Percentiles rank a stretch among this genome's conserved stretches.
These are phyloP conservation scores for Venustaconcha ellipsiformis DNA, from an alignment of 1,140 invertebrate genomes.

Conservation along the genomic window DNA sequence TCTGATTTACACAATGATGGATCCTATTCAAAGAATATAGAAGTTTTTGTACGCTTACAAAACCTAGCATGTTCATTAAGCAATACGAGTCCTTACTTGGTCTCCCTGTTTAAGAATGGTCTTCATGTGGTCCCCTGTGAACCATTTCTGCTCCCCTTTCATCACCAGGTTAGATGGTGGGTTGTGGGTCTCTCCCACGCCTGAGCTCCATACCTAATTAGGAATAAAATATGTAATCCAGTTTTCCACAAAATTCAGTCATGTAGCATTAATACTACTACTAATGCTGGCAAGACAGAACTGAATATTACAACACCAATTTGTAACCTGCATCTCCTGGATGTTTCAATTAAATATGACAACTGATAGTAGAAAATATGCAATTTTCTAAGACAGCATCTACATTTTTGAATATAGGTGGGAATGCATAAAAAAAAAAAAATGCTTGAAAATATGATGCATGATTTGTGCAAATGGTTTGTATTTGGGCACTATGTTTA, in stretches of 20 bases:
- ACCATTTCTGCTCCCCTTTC: conserved; percentile 89
- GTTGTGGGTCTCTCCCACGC: conserved; percentile 76
- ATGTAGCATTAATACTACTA: neutral
- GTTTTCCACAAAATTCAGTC: neutral
- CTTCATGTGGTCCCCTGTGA: conserved; percentile 82
- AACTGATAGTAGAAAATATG: too few relatives aligned
- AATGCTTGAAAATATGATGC: neutral
- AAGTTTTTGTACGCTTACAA: too few relatives aligned
- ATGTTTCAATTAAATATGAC: neutral
- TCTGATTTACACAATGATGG: too few relatives aligned
- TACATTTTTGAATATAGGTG: neutral
- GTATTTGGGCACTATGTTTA: too few relatives aligned
- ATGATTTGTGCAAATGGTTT: too few relatives aligned
- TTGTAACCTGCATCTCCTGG: neutral
- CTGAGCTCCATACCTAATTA: conserved; percentile 70
- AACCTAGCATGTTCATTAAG: too few relatives aligned
- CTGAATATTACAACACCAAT: neutral
- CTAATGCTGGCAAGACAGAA: too few relatives aligned
- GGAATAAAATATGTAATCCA: conserved; percentile 3
- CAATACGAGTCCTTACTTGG: conserved; percentile 1
- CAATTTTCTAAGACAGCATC: too few relatives aligned
- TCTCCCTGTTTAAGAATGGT: conserved; percentile 74
- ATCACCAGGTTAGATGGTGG: conserved; percentile 91
- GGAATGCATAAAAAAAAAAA: too few relatives aligned
- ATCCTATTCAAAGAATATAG: too few relatives aligned